phyloP scores from a whole-genome alignment of 92 coral and sea anemone species.

The Chrysogorgia sp. region DNA sequence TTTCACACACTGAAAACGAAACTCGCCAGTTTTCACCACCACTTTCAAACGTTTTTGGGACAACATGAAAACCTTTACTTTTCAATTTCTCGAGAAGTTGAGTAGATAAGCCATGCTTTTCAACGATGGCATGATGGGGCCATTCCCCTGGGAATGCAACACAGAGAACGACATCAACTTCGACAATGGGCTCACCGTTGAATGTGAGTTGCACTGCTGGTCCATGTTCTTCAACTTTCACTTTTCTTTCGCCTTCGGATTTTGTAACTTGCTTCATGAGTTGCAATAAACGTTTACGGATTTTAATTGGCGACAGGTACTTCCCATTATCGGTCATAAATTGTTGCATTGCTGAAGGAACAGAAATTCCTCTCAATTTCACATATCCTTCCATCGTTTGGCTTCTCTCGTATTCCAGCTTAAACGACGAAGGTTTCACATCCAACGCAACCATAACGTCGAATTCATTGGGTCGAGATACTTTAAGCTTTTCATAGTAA shows the following conservation, averaged over 20 bases:
- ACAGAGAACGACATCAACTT: constrained; percentile 54
- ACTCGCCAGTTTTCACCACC: constrained; percentile 50
- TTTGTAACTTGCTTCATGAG: constrained; percentile 18
- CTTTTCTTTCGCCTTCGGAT: no score
- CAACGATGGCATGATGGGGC: constrained; percentile 34
- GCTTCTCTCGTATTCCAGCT: constrained; percentile 10
- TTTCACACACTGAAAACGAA: constrained; percentile 63
- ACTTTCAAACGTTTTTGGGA: constrained; percentile 46
- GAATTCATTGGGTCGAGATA: constrained; percentile 54
- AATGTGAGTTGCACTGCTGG: constrained; percentile 60
- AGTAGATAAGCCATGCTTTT: background rate
- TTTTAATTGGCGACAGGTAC: constrained; percentile 57
- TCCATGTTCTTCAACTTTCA: constrained; percentile 41
- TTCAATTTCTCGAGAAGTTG: constrained; percentile 36
- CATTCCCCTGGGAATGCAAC: constrained; percentile 45
- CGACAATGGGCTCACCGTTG: constrained; percentile 29
- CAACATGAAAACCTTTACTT: constrained; percentile 35
- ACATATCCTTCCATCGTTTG: constrained; percentile 42
- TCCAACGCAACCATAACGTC: constrained; percentile 59
- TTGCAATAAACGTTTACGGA: constrained; percentile 21
- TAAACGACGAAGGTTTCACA: constrained; percentile 13
- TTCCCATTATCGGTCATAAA: constrained; percentile 55
- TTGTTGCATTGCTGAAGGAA: constrained; percentile 29
- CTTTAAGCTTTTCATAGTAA: constrained; percentile 61
- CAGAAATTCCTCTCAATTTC: constrained; percentile 3